phyloP scores from a whole-genome alignment of 2,888 invertebrate species.

The Lepidocyrtoides sp. region DNA sequence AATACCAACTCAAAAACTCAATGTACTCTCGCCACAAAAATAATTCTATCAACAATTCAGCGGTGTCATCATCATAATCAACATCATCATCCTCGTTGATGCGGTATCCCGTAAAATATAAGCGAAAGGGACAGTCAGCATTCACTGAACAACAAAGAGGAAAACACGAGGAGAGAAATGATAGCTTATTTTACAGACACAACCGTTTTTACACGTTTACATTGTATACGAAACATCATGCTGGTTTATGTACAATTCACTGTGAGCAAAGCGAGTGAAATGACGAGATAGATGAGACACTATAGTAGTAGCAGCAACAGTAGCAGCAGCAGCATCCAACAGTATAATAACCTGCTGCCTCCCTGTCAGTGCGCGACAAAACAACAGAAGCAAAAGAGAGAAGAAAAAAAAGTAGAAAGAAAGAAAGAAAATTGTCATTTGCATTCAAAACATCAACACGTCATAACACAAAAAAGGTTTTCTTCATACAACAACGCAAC shows the following conservation, averaged over 20 bases:
- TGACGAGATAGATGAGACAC: constrained; percentile 32
- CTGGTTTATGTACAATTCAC: constrained; percentile 51
- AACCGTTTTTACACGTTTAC: constrained; percentile 44
- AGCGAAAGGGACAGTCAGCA: constrained; percentile 2
- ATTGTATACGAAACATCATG: constrained; percentile 35
- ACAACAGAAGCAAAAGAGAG: constrained; percentile 13
- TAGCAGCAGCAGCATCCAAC: not conserved
- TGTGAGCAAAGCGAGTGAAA: constrained; percentile 17
- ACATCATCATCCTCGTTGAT: not conserved
- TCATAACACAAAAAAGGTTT: constrained; percentile 73
- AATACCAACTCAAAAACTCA: not conserved
- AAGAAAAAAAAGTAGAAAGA: not conserved
- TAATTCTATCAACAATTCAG: constrained; percentile 58
- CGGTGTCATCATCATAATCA: constrained; percentile 18
- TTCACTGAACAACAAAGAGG: constrained; percentile 46
- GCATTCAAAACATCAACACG: constrained; percentile 79
- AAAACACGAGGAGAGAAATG: constrained; percentile 52
- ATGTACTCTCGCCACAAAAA: not conserved
- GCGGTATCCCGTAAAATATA: constrained; percentile 1
- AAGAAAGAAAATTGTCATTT: constrained; percentile 74
- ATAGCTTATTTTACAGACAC: constrained; percentile 60
- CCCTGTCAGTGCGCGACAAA: constrained; percentile 28
- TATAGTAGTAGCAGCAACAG: no score
- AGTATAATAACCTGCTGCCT: constrained; percentile 47
- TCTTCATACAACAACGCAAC: constrained; percentile 40